Conservation (phyloP, 2,797 vertebrate genomes). For the Chaunax sp. region DNA sequence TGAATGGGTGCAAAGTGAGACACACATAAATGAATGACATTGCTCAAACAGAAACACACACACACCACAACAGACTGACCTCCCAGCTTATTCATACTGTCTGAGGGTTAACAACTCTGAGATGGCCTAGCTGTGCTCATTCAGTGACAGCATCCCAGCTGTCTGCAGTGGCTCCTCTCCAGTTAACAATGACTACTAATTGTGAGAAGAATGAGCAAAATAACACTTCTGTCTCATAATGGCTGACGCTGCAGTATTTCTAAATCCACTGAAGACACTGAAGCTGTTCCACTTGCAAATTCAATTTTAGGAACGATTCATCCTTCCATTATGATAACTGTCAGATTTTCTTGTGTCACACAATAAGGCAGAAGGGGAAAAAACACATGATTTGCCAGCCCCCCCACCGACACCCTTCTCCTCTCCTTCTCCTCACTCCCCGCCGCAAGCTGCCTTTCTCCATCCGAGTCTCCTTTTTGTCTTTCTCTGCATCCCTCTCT, state of each 20-base stretch:
- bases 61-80: constrained; percentile 20
- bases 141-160: constrained; percentile 37
- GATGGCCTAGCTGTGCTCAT: constrained; percentile 34
- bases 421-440: constrained; percentile 27
- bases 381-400: constrained; percentile 78
- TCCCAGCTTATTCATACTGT: constrained; percentile 35
- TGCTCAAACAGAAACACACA: constrained; percentile 30
- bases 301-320: constrained; percentile 83
- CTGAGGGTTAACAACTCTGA: constrained; percentile 45
- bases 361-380: constrained; percentile 72
- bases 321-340: constrained; percentile 83
- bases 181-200: constrained; percentile 58
- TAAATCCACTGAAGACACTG: constrained; percentile 61
- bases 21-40: constrained; percentile 22
- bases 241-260: constrained; percentile 53
- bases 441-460: constrained; percentile 59
- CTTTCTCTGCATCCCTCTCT: constrained; percentile 48
- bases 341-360: constrained; percentile 83
- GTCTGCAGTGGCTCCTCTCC: constrained; percentile 36
- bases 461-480: constrained; percentile 52
- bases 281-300: constrained; percentile 80
- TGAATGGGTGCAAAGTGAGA: constrained; percentile 44
- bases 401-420: constrained; percentile 36
- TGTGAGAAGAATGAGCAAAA: constrained; percentile 55
- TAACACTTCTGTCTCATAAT: constrained; percentile 51